Evolutionary conservation across 2,797 vertebrate species (phyloP), one percentile per base, ranked within the genome.

Genomic region (Leucoraja ocellata): DNA sequence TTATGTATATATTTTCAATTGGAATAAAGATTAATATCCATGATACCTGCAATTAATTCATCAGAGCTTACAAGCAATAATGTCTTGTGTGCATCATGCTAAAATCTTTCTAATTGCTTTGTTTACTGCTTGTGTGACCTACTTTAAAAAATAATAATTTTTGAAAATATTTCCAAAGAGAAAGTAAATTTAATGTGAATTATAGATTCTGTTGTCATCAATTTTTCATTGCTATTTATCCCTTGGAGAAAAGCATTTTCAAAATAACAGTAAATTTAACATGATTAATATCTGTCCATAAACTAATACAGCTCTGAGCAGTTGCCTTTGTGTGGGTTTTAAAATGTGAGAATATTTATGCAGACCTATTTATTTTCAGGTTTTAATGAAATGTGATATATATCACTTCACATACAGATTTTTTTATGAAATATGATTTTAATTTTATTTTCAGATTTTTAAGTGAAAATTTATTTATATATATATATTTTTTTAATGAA

Each of bases 231-330:
- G 16, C 84, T 36, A 21, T 68, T 88, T 68, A 88, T 68, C 84
- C 63, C 63, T 36, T 32, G 14, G n/a, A 88, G 84, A 32, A 68
- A 88, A 39, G n/a, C n/a, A 88, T 7, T 68, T 88, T n/a, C 63
- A 88, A 68, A 68, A 68, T 68, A 16, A 68, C 77, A 88, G n/a
- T 68, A 36, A 68, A 36, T 88, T 65, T n/a, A 65, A 16, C 84
- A 65, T 21, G n/a, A 65, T 88, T 88, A 88, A 65, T 88, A 88
- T 36, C 61, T 65, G n/a, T 58, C 81, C 13, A 84, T 61, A 84
- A 84, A 28, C 84, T 88, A 68, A 88, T 88, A 36, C 4, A 88
- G 84, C 84, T 88, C 61, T 4, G 16, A 36, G 11, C 16, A 21
- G n/a, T 36, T 88, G 84, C 32, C 16, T 23, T 16, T 32, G 65